A percentile compares a stretch with the other conserved stretches of the same genome.
These are phyloP conservation scores for Alexandromys fortis DNA, from an alignment of 2,113 vertebrate genomes.

Conservation along the genomic window DNA sequence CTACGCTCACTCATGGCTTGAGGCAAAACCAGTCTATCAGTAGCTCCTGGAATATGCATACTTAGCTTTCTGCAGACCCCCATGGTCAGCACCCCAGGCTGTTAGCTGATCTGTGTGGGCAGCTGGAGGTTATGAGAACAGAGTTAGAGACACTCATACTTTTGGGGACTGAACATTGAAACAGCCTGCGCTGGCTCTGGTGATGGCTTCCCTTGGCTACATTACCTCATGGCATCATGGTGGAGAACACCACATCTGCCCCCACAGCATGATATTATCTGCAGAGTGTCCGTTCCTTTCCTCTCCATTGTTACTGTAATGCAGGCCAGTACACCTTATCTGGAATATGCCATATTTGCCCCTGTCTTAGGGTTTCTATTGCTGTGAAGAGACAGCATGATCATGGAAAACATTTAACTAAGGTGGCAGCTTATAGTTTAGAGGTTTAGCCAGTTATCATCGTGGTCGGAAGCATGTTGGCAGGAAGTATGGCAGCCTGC, in stretches of 20 bases:
- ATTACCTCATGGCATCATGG: not conserved
- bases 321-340: fast-evolving
- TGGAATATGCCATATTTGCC: not conserved
- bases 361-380: not conserved
- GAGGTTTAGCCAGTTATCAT: not conserved
- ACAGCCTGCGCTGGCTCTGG: not conserved
- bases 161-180: not conserved
- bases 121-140: not conserved
- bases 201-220: not conserved
- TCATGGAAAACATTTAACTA: not conserved
- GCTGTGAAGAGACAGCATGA: not conserved
- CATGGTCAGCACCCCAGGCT: not conserved
- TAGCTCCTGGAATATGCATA: not conserved
- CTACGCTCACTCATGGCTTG: not conserved
- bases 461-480: not conserved
- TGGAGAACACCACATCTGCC: not conserved
- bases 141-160: not conserved
- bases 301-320: not conserved
- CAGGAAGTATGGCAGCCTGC: not conserved
- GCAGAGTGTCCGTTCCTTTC: not conserved
- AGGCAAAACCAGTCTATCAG: not conserved
- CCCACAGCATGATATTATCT: not conserved
- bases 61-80: not conserved
- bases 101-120: not conserved
- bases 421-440: not conserved